Conservation (phyloP, 1,140 invertebrate genomes). For the Papilio helenus region DNA sequence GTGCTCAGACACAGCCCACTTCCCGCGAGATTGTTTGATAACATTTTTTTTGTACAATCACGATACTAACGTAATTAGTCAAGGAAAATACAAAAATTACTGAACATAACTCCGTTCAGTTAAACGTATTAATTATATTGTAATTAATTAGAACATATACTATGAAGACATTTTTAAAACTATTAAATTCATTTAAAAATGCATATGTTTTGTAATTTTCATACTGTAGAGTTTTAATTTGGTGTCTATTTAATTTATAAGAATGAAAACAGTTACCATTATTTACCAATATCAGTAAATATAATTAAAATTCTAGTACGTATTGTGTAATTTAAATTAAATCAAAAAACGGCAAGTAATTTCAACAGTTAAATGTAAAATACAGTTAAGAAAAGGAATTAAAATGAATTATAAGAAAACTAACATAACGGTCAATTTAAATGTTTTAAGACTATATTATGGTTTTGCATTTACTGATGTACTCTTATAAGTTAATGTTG, state of each 20-base stretch:
- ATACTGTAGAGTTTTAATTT: too few relatives aligned
- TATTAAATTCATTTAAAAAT: too few relatives aligned
- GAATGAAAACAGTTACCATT: too few relatives aligned
- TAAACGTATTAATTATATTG: not conserved
- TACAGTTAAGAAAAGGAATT: not conserved
- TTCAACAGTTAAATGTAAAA: not conserved
- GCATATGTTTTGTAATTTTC: too few relatives aligned
- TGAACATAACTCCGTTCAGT: not conserved
- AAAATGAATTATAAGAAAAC: not conserved
- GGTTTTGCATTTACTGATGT: too few relatives aligned
- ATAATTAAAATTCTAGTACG: not conserved
- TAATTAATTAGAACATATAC: too few relatives aligned
- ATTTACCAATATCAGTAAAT: not conserved
- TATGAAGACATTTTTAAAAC: too few relatives aligned
- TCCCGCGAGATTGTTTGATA: constrained; percentile 10
- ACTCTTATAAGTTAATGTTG: too few relatives aligned
- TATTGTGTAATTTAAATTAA: not conserved
- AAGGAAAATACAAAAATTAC: constrained; percentile 3
- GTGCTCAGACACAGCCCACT: constrained; percentile 13
- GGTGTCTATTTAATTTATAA: not conserved
- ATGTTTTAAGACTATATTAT: not conserved
- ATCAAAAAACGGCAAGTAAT: not conserved
- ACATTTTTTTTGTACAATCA: constrained; percentile 8
- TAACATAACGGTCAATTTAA: not conserved
- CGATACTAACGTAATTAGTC: constrained; percentile 4